Evolutionary conservation across 2,797 vertebrate species (phyloP).

Genomic region (Melanotaenia parkinsoni): DNA sequence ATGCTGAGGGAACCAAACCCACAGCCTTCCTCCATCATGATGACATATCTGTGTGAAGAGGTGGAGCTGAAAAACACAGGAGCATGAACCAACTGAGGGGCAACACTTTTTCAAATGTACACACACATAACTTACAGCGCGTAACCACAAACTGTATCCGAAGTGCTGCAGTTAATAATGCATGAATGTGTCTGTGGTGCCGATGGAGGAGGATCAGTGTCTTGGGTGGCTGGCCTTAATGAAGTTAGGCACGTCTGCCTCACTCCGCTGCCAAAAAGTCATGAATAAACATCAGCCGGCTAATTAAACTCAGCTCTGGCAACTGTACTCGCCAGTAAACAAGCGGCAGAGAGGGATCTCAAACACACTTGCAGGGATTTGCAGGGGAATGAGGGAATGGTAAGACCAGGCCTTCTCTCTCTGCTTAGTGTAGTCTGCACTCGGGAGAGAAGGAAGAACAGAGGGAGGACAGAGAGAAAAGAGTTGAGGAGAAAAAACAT

Average conservation of each 20-base stretch:
- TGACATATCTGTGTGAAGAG: slow-evolving; percentile 36
- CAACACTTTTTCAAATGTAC: neutral
- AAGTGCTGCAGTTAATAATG: slow-evolving; percentile 75
- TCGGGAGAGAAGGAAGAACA: slow-evolving; percentile 31
- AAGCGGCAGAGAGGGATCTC: slow-evolving; percentile 55
- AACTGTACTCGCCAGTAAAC: slow-evolving; percentile 77
- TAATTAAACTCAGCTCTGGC: slow-evolving; percentile 79
- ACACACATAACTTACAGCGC: slow-evolving; percentile 18
- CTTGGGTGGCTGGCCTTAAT: slow-evolving; percentile 68
- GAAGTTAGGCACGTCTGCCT: slow-evolving; percentile 72
- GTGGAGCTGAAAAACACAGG: slow-evolving; percentile 26
- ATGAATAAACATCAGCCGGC: slow-evolving; percentile 83
- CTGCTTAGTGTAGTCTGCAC: slow-evolving; percentile 39
- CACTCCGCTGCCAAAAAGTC: slow-evolving; percentile 65
- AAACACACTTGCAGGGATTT: slow-evolving; percentile 54
- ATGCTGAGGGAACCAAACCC: slow-evolving; percentile 9
- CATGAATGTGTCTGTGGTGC: slow-evolving; percentile 62
- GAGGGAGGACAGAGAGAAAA: neutral
- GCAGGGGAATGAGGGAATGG: slow-evolving; percentile 41
- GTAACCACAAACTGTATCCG: slow-evolving; percentile 50
- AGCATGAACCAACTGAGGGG: slow-evolving; percentile 27
- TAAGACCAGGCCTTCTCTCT: slow-evolving; percentile 43
- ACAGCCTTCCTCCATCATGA: slow-evolving; percentile 17
- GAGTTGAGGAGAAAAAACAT: neutral
- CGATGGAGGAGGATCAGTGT: slow-evolving; percentile 55